Base-by-base conservation (phyloP, 2,888 invertebrate genomes). In the Graphium colonna region DNA sequence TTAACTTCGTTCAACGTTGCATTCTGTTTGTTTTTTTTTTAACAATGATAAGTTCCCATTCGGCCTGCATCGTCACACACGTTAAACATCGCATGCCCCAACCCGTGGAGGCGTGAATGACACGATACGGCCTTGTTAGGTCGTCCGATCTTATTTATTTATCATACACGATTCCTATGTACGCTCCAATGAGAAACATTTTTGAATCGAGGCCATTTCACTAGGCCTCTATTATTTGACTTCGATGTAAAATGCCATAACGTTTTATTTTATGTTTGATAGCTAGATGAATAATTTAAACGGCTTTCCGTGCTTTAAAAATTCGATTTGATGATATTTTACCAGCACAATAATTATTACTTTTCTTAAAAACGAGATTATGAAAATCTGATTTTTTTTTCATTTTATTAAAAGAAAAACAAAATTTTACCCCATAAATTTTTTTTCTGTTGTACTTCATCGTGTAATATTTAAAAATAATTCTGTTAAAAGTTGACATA, bases 101-200 rank as follows among this genome's bases (percentile, higher is more conserved):
- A 49, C 40, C 51, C 50, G 54, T 15, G 45, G 57, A 59, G 60
- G 68, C 65, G 70, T 67, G 67, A 71, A 71, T 61, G 68, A 71
- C 68, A 68, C 61, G 59, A 55, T 56, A 54, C 68, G 68, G 67
- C 77, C 77, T 79, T 80, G 75, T 73, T 74, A 73, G 73, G 78
- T 69, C 73, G 75, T 75, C 74, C 41, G 62, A 74, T 71, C 67
- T 58, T 59, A 63, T 77, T 69, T 71, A 67, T 70, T 65, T 72
- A 62, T 60, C 58, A 67, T 63, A 68, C 64, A 58, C 59, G 65
- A 65, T 62, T 65, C 60, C 44, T 54, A 41, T 52, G 51, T 21
- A 47, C 16, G 33, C 40, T 49, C 36, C 52, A 36, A 36, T 40
- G 26, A 18, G 9, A 51, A 51, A 1, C 13, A 26, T 39, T 12